A percentile compares a stretch with the other conserved stretches of the same genome.
These are phyloP conservation scores for Pharmacophagus antenor DNA, from an alignment of 2,888 invertebrate species.

Conservation along the genomic window DNA sequence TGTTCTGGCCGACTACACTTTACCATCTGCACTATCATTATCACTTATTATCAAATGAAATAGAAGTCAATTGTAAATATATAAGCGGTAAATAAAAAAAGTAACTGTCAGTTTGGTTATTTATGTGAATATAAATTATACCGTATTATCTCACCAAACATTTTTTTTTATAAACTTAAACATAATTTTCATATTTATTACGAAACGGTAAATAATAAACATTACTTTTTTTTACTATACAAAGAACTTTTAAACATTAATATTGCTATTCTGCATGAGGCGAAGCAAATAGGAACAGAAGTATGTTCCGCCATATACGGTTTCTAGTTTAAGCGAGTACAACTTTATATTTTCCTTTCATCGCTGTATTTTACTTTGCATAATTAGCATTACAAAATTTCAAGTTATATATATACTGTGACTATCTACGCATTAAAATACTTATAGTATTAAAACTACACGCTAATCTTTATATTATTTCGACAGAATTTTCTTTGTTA, in stretches of 20 bases:
- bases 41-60: no score
- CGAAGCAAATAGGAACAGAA: slow-evolving; percentile 3
- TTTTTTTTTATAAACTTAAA: no score
- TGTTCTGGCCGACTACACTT: no score
- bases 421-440: background rate
- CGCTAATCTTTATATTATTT: background rate
- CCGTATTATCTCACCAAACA: no score
- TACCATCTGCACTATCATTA: no score
- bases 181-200: background rate
- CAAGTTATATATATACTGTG: background rate
- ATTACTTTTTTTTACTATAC: background rate
- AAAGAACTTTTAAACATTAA: background rate
- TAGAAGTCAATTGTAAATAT: no score
- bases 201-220: background rate
- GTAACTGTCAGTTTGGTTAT: no score
- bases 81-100: no score
- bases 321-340: slow-evolving; percentile 16
- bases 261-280: background rate
- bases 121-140: no score
- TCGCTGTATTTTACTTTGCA: slow-evolving; percentile 17
- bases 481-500: background rate
- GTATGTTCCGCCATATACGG: slow-evolving; percentile 1
- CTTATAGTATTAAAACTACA: background rate
- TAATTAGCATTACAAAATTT: slow-evolving; percentile 13
- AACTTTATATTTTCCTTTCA: slow-evolving; percentile 9